Evolutionary conservation across 2,888 invertebrate species (phyloP), one percentile per base, ranked within the genome.

Genomic region (Anorthoa munda): DNA sequence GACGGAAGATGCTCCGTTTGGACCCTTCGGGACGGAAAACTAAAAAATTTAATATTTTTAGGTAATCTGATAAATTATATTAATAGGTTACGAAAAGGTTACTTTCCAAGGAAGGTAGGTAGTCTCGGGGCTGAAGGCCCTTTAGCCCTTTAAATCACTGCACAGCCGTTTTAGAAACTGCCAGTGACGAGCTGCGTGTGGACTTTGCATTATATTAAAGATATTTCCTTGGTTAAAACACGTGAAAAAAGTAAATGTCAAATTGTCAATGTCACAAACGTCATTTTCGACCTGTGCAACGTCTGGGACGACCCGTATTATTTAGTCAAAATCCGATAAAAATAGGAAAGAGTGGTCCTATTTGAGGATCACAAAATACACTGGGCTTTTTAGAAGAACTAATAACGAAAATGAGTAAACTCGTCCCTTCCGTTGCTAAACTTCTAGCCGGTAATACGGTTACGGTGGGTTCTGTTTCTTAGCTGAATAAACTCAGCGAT

Each of bases 401-500:
- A 63, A 74, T 93, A 79, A 79, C 79, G 55, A 94, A 90, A 88
- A 96, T 96, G 96, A 96, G 95, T 88, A 94, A 94, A 90, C 87
- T 96, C 53, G 89, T 96, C 69, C 94, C 95, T 59, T 89, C 94
- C 59, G 92, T 90, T 77, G 92, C 93, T 79, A 95, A 95, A 86
- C 87, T 95, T 82, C 87, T 96, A 64, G 86, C 90, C 77, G 93
- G 91, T 83, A 91, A 93, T 83, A 84, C 91, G 23, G 85, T 94
- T 69, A 87, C 93, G 92, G 95, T 95, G 83, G 83, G 94, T 91
- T 76, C 65, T 75, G 45, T 58, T 45, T 79, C 72, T 77, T 76
- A 79, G 23, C 53, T 60, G 48, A 31, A 77, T 5, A 56, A 65
- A 72, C 26, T 70, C 69, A 48, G 45, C 51, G n/a, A 53, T 70